phyloP scores from a whole-genome alignment of 2,888 invertebrate genomes.

The Antheraea assamensis region DNA sequence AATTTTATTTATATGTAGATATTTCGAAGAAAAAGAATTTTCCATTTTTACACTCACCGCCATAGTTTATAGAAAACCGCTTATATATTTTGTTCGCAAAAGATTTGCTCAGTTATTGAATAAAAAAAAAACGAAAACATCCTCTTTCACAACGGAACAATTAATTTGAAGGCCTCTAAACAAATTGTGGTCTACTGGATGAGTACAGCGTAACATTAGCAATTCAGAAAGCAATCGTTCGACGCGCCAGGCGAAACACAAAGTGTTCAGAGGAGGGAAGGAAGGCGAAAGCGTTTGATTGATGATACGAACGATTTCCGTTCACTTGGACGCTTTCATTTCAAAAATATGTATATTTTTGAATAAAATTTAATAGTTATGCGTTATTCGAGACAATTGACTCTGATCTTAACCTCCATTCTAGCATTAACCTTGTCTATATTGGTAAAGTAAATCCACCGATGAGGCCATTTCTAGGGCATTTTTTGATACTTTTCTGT shows the following conservation, averaged over 20 bases:
- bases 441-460: too few species aligned
- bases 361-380: not conserved
- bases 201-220: constrained; percentile 24
- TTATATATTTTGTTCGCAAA: not conserved
- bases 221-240: constrained; percentile 40
- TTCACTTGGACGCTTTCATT: constrained; percentile 22
- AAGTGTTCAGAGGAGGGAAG: not conserved
- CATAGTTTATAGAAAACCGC: too few species aligned
- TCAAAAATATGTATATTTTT: not conserved
- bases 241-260: constrained; percentile 24
- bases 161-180: constrained; percentile 22
- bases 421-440: too few species aligned
- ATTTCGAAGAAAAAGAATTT: too few species aligned
- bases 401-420: too few species aligned
- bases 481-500: too few species aligned
- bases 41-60: too few species aligned
- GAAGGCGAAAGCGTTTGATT: constrained; percentile 38
- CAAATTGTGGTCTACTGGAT: not conserved
- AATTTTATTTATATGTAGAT: too few species aligned
- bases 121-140: not conserved
- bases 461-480: too few species aligned
- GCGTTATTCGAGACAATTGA: too few species aligned
- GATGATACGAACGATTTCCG: constrained; percentile 43
- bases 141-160: constrained; percentile 9
- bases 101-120: not conserved